Percentiles rank a stretch among this genome's conserved stretches.
phyloP scores from a whole-genome alignment of 2,797 vertebrate species.

The Martes flavigula region DNA sequence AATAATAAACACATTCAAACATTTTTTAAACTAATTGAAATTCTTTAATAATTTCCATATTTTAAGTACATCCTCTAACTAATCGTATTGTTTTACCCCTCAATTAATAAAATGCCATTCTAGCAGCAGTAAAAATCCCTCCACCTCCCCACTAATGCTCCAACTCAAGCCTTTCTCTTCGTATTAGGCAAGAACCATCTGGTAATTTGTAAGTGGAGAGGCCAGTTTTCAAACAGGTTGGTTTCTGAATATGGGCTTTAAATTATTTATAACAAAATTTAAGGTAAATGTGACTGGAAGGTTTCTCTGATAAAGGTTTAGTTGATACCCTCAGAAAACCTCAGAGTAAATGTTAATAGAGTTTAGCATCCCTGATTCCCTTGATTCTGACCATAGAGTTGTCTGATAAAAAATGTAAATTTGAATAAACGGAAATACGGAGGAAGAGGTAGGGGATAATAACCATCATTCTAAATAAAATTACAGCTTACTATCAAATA shows the following conservation, averaged over 20 bases:
- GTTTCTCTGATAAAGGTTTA: not conserved
- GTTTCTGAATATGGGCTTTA: slow-evolving; percentile 36
- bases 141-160: not conserved
- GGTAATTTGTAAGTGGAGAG: not conserved
- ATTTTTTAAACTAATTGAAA: not conserved
- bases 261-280: slow-evolving; percentile 59
- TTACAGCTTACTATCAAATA: not conserved
- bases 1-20: slow-evolving; percentile 21
- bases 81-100: not conserved
- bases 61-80: not conserved
- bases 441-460: not conserved
- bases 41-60: slow-evolving; percentile 5
- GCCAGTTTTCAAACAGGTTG: slow-evolving; percentile 51
- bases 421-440: not conserved
- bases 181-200: slow-evolving; percentile 27
- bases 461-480: slow-evolving; percentile 33
- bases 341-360: not conserved
- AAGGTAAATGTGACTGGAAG: slow-evolving; percentile 26
- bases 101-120: slow-evolving; percentile 11
- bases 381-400: not conserved
- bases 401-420: not conserved
- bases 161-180: not conserved
- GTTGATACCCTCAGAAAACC: not conserved
- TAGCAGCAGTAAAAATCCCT: not conserved
- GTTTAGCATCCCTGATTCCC: not conserved